Conservation (phyloP, 1,140 invertebrate species). For the Metopolophium dirhodum region DNA sequence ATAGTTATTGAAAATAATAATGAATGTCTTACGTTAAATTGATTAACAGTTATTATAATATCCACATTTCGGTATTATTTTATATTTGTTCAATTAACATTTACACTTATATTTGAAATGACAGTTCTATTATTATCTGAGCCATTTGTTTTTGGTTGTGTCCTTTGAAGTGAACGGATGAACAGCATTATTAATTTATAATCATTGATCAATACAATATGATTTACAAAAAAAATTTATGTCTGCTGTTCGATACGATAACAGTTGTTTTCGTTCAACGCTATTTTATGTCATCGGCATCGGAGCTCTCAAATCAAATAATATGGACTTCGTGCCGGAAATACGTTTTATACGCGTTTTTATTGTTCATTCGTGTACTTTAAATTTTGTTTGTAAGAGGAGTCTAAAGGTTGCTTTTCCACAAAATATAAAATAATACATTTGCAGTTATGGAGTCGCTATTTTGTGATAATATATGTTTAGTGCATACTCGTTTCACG, state of each 20-base stretch:
- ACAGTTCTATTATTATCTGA: not conserved
- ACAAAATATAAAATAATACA: not conserved
- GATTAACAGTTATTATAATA: not conserved
- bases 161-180: not conserved
- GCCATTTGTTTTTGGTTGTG: not conserved
- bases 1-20: too few species aligned
- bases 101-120: not conserved
- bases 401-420: not conserved
- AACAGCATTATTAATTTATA: too few species aligned
- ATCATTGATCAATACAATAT: too few species aligned
- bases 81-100: not conserved
- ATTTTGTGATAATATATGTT: too few species aligned
- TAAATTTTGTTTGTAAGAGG: not conserved
- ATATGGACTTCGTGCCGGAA: not conserved
- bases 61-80: not conserved
- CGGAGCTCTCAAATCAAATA: not conserved
- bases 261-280: too few species aligned
- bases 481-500: too few species aligned
- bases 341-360: not conserved
- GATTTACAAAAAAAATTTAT: not conserved
- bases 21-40: too few species aligned
- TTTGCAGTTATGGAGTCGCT: not conserved
- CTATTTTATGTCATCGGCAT: not conserved
- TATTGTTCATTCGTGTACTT: not conserved
- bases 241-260: not conserved